Conservation (phyloP, 1,140 invertebrate species). For the Hesperophylax magnus region DNA sequence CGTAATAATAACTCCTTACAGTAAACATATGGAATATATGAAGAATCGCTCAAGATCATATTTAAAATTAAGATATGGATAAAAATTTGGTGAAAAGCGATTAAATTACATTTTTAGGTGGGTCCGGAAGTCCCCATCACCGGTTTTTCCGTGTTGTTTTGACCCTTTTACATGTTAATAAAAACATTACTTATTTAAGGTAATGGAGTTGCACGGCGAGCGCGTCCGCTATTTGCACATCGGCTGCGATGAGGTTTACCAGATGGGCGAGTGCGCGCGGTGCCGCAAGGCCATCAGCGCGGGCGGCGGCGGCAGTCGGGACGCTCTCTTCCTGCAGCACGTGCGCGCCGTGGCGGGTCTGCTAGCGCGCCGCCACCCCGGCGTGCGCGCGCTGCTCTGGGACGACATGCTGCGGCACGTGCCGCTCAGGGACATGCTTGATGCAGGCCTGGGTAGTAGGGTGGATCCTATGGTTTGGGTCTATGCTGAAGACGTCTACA, state of each 20-base stretch:
- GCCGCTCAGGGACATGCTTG: conserved; percentile 75
- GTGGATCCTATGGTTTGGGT: conserved; percentile 91
- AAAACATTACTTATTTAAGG: conserved; percentile 30
- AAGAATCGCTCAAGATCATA: no score
- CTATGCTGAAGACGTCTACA: conserved; percentile 76
- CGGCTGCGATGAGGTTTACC: conserved; percentile 84
- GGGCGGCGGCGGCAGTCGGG: conserved; percentile 60
- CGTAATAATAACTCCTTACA: no score
- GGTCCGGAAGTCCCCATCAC: no score
- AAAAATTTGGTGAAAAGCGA: no score
- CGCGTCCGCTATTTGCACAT: conserved; percentile 79
- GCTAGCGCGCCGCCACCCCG: conserved; percentile 75
- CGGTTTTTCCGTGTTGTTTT: no score
- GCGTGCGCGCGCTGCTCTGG: conserved; percentile 86
- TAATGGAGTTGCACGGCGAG: conserved; percentile 48
- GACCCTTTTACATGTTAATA: background rate
- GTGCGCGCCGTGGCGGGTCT: conserved; percentile 76
- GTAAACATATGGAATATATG: no score
- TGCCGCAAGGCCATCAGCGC: conserved; percentile 71
- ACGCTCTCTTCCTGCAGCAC: conserved; percentile 80
- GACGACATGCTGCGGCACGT: conserved; percentile 91
- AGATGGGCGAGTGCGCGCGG: conserved; percentile 82
- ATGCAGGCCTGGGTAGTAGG: conserved; percentile 79
- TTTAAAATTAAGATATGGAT: no score
- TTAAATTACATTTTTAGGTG: no score